Base-by-base conservation (phyloP, 2,113 vertebrate genomes). In the Caranx melampygus region DNA sequence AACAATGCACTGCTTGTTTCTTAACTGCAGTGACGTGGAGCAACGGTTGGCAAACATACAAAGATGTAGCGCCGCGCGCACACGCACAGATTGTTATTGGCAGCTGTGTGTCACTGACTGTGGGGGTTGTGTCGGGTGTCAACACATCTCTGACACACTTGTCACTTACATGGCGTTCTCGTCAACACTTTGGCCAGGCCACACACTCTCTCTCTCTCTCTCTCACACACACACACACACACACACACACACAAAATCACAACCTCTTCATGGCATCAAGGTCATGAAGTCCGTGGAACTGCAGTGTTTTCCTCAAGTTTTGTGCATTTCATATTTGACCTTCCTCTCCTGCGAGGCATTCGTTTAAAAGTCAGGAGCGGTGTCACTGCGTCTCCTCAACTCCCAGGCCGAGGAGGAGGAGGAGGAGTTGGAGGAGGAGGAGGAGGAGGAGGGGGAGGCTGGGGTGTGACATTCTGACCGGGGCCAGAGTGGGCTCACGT, bases 111-210 rank as follows among this genome's bases (percentile, higher is more conserved):
- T 88, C 59, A 75, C 88, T 82, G 86, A 86, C 88, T 85, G 80
- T 34, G 72, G 77, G 91, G 89, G 87, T 92, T 79, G 89, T 83
- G 93, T 94, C 68, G 70, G 89, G 88, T 94, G 93, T 94, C 89
- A 84, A 92, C 92, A 91, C 88, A 66, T 91, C 88, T 91, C 88
- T 91, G 92, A 95, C 91, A 94, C 90, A 90, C 92, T 93, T 94
- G 94, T 95, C 95, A 95, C 94, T 94, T 92, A 93, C 88, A 91
- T 75, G 85, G 75, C 87, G 81, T 87, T 75, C 91, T 92, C 85
- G 84, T 94, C 93, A 93, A 93, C 92, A 93, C 93, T 92, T 90
- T 85, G 75, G 76, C 73, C 80, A 71, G 44, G 59, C 34, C 57
- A 55, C 74, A 68, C 62, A 76, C 72, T 69, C 51, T 71, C 72